Evolutionary conservation across 1,140 invertebrate species (phyloP).

Genomic region (Brevipalpus yothersi): DNA sequence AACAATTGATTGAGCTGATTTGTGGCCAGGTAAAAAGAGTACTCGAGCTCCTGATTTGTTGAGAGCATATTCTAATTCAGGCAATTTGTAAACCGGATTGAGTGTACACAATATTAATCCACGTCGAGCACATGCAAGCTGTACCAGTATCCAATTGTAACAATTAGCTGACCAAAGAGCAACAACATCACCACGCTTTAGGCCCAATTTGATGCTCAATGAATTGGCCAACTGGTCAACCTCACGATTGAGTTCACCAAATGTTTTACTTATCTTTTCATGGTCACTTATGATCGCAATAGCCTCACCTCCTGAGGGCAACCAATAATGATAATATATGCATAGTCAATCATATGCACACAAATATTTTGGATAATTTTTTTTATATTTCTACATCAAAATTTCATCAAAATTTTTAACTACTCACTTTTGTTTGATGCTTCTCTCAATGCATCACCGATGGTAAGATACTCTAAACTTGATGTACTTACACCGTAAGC

Average conservation of each 20-base stretch:
- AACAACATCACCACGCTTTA: slow-evolving; percentile 7
- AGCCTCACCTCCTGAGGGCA: not conserved
- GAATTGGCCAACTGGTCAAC: slow-evolving; percentile 7
- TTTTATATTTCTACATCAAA: too few relatives aligned
- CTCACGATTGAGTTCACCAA: slow-evolving; percentile 6
- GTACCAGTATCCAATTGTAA: slow-evolving; percentile 8
- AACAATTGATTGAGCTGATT: slow-evolving; percentile 5
- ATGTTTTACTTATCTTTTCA: slow-evolving; percentile 8
- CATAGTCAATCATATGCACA: not conserved
- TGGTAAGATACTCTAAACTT: slow-evolving; percentile 2
- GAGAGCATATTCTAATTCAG: slow-evolving; percentile 9
- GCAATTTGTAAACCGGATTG: slow-evolving; percentile 10
- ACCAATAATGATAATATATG: not conserved
- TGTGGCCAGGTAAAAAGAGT: slow-evolving; percentile 7
- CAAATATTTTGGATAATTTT: not conserved
- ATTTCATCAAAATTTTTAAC: not conserved
- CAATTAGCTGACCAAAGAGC: slow-evolving; percentile 9
- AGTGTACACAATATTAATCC: slow-evolving; percentile 8
- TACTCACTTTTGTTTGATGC: not conserved
- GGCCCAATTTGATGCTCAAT: not conserved
- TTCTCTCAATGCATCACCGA: not conserved
- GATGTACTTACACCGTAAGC: slow-evolving; percentile 1
- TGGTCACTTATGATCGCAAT: slow-evolving; percentile 5
- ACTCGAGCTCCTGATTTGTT: slow-evolving; percentile 6
- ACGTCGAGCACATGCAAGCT: slow-evolving; percentile 6